Conservation (phyloP, 2,797 vertebrate genomes). For the Acrossocheilus fasciatus region DNA sequence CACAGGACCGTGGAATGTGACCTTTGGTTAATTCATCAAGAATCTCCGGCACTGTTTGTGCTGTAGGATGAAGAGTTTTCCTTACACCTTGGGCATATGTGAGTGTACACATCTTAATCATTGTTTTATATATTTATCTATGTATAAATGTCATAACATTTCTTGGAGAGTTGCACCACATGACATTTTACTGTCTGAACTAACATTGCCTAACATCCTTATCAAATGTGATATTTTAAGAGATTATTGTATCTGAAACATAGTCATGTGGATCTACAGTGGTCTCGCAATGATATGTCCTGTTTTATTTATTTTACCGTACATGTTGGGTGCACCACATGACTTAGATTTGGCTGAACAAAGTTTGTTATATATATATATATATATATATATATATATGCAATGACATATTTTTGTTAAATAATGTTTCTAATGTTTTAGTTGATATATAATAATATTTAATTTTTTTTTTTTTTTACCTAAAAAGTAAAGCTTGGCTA, state of each 20-base stretch:
- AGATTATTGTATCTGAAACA: background rate
- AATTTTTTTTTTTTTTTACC: background rate
- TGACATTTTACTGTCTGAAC: background rate
- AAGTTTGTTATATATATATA: too few relatives aligned
- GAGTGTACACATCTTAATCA: background rate
- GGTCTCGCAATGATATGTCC: too few relatives aligned
- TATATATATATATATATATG: too few relatives aligned
- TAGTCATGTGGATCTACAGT: too few relatives aligned
- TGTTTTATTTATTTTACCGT: background rate
- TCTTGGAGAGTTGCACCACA: background rate
- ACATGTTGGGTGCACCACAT: background rate
- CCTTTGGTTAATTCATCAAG: conserved; percentile 62
- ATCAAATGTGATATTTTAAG: background rate
- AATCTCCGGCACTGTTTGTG: conserved; percentile 46
- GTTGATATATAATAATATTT: background rate
- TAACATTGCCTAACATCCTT: background rate
- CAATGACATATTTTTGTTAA: background rate
- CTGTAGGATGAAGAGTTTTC: background rate
- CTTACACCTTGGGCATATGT: background rate
- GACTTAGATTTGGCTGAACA: background rate
- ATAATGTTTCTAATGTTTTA: background rate
- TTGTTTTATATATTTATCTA: background rate
- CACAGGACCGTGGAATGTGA: conserved; percentile 63
- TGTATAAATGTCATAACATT: background rate
- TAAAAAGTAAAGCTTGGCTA: background rate